Conservation (phyloP, 2,888 invertebrate species). For the Caenorhabditis sp. region DNA sequence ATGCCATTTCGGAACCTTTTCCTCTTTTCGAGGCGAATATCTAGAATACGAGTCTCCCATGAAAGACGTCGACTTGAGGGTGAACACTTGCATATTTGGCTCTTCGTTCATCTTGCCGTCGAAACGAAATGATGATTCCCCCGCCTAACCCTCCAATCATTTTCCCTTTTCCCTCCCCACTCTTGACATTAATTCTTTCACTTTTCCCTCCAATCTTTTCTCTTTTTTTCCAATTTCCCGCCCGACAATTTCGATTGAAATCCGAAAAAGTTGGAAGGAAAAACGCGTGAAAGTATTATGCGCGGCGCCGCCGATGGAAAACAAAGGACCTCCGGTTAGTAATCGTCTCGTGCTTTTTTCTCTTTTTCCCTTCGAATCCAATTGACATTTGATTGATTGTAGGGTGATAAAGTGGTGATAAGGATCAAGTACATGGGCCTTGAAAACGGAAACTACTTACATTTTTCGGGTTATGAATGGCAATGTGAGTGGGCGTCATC, state of each 20-base stretch:
- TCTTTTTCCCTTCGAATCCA: conserved; percentile 7
- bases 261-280: neutral
- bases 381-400: conserved; percentile 30
- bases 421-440: conserved; percentile 26
- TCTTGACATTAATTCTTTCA: conserved; percentile 31
- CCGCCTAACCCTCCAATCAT: conserved; percentile 31
- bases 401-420: conserved; percentile 42
- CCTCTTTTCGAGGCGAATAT: conserved; percentile 6
- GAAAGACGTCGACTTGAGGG: conserved; percentile 51
- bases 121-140: conserved; percentile 20
- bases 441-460: conserved; percentile 52
- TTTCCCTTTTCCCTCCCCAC: conserved; percentile 12
- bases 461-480: conserved; percentile 72
- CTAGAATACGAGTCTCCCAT: conserved; percentile 32
- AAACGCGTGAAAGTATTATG: too few relatives aligned
- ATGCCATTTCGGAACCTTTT: conserved; percentile 22
- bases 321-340: too few relatives aligned
- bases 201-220: conserved; percentile 20
- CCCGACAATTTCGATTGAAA: conserved; percentile 16
- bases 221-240: conserved; percentile 25
- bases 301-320: too few relatives aligned
- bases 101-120: conserved; percentile 28
- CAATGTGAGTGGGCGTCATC: conserved; percentile 74
- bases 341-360: too few relatives aligned
- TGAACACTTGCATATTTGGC: conserved; percentile 55